Evolutionary conservation across 1,140 invertebrate genomes (phyloP), one percentile per base, ranked within the genome.

Genomic region (Magallana ariakensis): DNA sequence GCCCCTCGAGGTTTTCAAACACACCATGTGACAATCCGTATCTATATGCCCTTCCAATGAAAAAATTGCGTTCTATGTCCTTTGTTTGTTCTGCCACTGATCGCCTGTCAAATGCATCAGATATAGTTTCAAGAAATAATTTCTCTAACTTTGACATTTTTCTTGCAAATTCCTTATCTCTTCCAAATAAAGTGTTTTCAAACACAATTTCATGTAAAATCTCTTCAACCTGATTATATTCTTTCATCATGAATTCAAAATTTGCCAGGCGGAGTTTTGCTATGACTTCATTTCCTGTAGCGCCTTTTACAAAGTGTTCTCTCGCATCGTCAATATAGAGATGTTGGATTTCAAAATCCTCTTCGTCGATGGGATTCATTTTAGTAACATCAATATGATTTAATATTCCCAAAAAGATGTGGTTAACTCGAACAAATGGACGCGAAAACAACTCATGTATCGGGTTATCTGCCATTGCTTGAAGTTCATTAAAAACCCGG

Each of bases 171-270:
- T 62, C 58, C 19, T 62, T 62, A 7, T 62, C 58, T 19, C 11
- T 46, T 4, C 33, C 13, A 62, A 62, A 62, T n/a, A 16, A 6
- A n/a, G 2, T 9, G 19, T 62, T 62, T 62, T 62, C 58, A 62
- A n/a, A 19, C 16, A n/a, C 58, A 62, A 62, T 62, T 62, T 62
- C 16, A 16, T 62, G 15, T 62, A 62, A 62, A 62, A 62, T 16
- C 58, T 15, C 13, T n/a, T 62, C 58, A 5, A 19, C 58, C 16
- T 19, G 58, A 62, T 62, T 15, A 16, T n/a, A 8, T n/a, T 62
- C 58, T 62, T 62, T 62, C 58, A 62, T 62, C 58, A 62, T 62
- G 6, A 62, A 62, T 15, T 62, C 58, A 62, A 62, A 62, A 62
- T 16, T 62, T n/a, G 15, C 58, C 16, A 62, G 58, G 16, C 58